These are phyloP conservation scores for Orthonyx spaldingii DNA, from an alignment of 2,113 vertebrate genomes.

Conservation along the genomic window DNA sequence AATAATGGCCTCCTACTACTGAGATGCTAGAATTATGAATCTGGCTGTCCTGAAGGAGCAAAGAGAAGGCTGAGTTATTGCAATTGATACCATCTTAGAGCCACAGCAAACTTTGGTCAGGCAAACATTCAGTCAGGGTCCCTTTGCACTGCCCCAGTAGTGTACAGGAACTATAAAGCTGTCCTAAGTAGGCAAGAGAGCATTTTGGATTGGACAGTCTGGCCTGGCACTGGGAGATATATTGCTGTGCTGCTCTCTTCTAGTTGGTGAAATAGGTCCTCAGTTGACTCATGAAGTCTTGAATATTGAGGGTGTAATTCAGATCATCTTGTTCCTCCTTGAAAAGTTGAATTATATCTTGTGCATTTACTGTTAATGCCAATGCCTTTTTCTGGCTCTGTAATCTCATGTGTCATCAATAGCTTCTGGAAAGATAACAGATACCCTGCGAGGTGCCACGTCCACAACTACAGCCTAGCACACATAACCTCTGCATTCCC, in stretches of 20 bases:
- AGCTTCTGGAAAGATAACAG: background rate
- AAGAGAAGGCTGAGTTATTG: background rate
- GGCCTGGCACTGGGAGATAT: background rate
- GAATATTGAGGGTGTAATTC: background rate
- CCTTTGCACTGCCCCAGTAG: background rate
- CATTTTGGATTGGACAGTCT: background rate
- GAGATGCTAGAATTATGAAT: background rate
- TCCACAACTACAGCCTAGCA: background rate
- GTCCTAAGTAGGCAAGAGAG: background rate
- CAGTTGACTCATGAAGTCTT: background rate
- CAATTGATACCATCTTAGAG: background rate
- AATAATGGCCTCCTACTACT: background rate
- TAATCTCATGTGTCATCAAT: background rate
- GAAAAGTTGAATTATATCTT: background rate
- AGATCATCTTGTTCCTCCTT: background rate
- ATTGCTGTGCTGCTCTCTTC: background rate
- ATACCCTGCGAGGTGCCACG: background rate
- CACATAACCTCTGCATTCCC: background rate
- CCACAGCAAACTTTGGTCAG: background rate
- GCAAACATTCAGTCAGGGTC: background rate
- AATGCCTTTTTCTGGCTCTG: background rate
- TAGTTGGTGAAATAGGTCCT: background rate
- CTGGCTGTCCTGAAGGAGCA: background rate
- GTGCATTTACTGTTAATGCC: background rate
- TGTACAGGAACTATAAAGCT: background rate